These are phyloP conservation scores for Apostichopus japonicus DNA, from an alignment of 35 echinoderm and acorn worm genomes.

Conservation along the genomic window DNA sequence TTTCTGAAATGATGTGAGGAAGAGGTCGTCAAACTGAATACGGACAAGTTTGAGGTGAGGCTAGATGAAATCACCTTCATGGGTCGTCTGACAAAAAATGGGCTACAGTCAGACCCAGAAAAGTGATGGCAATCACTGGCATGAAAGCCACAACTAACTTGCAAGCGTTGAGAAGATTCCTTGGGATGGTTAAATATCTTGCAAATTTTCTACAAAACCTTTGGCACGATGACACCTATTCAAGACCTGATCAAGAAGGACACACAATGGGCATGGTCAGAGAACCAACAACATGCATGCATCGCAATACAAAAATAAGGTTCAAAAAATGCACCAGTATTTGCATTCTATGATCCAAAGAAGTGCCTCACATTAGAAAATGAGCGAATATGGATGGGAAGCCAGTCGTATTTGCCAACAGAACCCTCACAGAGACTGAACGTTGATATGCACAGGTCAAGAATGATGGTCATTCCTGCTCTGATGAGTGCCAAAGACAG, in stretches of 20 bases:
- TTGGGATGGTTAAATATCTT: conserved; percentile 55
- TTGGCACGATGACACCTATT: conserved; percentile 23
- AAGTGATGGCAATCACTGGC: conserved; percentile 34
- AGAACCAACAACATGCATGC: conserved; percentile 28
- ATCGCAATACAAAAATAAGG: background rate
- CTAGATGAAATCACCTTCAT: conserved; percentile 35
- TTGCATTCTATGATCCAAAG: conserved; percentile 59
- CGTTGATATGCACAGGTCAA: conserved; percentile 47
- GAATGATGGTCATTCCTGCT: conserved; percentile 63
- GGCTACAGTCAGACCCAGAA: conserved; percentile 36
- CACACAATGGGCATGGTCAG: conserved; percentile 11
- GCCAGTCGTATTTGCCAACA: conserved; percentile 60
- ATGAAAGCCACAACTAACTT: background rate
- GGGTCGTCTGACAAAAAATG: conserved; percentile 29
- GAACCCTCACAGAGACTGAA: conserved; percentile 68
- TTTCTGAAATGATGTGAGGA: conserved; percentile 53
- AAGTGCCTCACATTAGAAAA: conserved; percentile 54
- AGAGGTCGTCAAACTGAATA: conserved; percentile 25
- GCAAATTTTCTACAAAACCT: conserved; percentile 53
- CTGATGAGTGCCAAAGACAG: conserved; percentile 31
- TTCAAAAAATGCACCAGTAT: conserved; percentile 14
- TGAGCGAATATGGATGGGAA: conserved; percentile 61
- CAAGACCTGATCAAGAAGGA: conserved; percentile 28
- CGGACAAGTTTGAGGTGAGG: conserved; percentile 28
- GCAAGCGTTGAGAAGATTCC: conserved; percentile 30